Evolutionary conservation across 2,888 invertebrate genomes (phyloP).

Genomic region (Callimorpha dominula): DNA sequence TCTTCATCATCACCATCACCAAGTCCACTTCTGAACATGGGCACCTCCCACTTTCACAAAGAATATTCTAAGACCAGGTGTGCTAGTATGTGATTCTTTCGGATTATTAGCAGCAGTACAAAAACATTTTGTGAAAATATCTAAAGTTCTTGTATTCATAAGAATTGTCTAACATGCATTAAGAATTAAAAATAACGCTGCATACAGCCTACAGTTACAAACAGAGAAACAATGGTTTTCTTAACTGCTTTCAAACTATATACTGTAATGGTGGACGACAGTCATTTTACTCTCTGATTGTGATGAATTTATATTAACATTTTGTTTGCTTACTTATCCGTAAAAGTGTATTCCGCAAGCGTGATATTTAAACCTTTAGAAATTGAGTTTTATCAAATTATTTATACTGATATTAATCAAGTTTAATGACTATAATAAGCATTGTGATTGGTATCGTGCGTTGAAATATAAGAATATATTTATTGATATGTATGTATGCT

Average conservation of each 20-base stretch:
- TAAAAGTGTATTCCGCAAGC: conserved; percentile 1
- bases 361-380: neutral
- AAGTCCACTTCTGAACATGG: neutral
- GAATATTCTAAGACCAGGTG: neutral
- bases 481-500: neutral
- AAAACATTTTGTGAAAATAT: too few relatives aligned
- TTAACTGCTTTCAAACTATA: neutral
- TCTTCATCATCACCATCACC: neutral
- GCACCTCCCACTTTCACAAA: neutral
- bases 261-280: neutral
- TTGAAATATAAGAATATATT: neutral
- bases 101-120: too few relatives aligned
- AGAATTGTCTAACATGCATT: too few relatives aligned
- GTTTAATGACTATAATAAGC: neutral
- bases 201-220: too few relatives aligned
- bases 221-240: too few relatives aligned
- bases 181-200: neutral
- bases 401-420: neutral
- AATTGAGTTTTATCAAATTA: neutral
- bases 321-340: neutral
- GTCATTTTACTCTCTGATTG: too few relatives aligned
- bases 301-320: neutral
- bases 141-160: too few relatives aligned
- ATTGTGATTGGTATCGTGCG: neutral
- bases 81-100: neutral